phyloP scores from a whole-genome alignment of 2,113 vertebrate species.

The Psammodynastes pulverulentus region DNA sequence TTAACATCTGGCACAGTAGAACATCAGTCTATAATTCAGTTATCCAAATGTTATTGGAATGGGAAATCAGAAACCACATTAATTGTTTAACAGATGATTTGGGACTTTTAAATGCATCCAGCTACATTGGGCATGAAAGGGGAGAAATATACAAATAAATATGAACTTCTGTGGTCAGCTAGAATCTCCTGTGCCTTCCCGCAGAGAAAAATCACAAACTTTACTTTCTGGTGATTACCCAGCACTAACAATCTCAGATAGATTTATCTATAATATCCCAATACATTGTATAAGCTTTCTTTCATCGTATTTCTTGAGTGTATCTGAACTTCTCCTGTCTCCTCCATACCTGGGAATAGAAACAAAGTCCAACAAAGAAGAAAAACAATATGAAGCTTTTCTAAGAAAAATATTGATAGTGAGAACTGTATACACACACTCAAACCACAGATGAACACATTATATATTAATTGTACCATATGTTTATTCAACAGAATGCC shows the following conservation, averaged over 20 bases:
- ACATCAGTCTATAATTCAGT: not conserved
- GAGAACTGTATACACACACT: not conserved
- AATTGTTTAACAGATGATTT: not conserved
- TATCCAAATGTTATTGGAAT: not conserved
- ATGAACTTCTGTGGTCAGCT: not conserved
- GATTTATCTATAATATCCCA: not conserved
- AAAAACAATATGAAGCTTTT: not conserved
- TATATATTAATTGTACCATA: not conserved
- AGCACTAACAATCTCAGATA: not conserved
- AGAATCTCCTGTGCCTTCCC: not conserved
- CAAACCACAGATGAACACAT: not conserved
- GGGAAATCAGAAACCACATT: not conserved
- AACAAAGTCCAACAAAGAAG: not conserved
- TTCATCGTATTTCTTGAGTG: not conserved
- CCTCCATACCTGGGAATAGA: not conserved
- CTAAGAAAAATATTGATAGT: not conserved
- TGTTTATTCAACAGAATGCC: not conserved
- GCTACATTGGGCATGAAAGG: not conserved
- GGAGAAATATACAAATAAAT: not conserved
- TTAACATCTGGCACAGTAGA: not conserved
- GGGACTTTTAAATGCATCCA: not conserved
- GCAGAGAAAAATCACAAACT: not conserved
- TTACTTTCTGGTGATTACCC: not conserved
- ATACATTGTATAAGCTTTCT: not conserved
- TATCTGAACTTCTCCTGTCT: not conserved